phyloP scores from a whole-genome alignment of 1,140 invertebrate species.

The Sycobia sp. region DNA sequence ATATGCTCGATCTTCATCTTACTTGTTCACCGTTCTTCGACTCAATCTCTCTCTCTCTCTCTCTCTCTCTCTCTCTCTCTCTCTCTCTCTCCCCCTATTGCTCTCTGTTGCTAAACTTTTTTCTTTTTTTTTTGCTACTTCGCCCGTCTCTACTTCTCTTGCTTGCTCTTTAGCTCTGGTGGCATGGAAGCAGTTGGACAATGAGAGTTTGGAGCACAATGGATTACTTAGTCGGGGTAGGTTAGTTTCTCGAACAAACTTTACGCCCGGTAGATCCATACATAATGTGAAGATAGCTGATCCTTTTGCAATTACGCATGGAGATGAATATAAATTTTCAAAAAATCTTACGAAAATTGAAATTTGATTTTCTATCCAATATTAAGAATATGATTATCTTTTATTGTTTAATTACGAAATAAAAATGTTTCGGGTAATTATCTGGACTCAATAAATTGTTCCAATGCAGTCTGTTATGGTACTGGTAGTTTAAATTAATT shows the following conservation, averaged over 20 bases:
- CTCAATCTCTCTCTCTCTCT: conserved; percentile 31
- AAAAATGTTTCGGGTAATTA: no score
- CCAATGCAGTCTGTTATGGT: no score
- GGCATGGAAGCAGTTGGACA: conserved; percentile 53
- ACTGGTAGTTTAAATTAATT: no score
- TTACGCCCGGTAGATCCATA: conserved; percentile 51
- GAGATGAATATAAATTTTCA: no score
- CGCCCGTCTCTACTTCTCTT: conserved; percentile 40
- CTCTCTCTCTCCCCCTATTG: conserved; percentile 38
- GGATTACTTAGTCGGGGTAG: conserved; percentile 57
- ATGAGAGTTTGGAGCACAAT: conserved; percentile 57
- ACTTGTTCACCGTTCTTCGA: conserved; percentile 11
- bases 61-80: conserved; percentile 17
- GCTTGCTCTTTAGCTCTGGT: conserved; percentile 40
- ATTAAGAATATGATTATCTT: no score
- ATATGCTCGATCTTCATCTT: no score
- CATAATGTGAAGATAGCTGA: conserved; percentile 44
- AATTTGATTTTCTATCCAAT: no score
- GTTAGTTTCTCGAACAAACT: conserved; percentile 46
- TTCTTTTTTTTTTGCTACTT: conserved; percentile 10
- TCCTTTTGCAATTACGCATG: no score
- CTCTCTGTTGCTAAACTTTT: conserved; percentile 28
- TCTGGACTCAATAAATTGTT: no score
- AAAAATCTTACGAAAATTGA: no score
- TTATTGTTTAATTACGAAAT: no score